These are phyloP conservation scores for Neocrepidodera transversa DNA, from an alignment of 2,888 invertebrate species.

Conservation along the genomic window DNA sequence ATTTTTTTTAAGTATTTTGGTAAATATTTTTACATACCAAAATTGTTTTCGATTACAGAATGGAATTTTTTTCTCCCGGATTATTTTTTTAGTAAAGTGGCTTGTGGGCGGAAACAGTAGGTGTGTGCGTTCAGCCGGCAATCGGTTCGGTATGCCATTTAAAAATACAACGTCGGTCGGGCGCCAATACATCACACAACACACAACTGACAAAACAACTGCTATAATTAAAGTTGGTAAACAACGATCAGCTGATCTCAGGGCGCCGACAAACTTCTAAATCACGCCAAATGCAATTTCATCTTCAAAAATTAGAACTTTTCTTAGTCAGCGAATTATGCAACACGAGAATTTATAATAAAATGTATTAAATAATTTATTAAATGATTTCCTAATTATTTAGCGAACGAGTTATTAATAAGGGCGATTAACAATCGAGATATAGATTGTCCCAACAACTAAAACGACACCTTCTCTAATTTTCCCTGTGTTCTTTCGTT, in stretches of 20 bases:
- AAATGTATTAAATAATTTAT: no score
- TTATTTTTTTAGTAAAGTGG: not conserved
- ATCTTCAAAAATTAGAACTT: constrained; percentile 2
- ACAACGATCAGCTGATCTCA: constrained; percentile 32
- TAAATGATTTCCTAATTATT: no score
- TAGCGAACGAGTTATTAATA: no score
- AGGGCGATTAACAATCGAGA: no score
- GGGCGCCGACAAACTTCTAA: constrained; percentile 4
- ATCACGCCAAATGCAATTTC: constrained; percentile 9
- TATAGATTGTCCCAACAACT: no score
- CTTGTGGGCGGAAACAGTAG: not conserved
- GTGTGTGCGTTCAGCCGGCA: not conserved
- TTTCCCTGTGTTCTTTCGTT: no score
- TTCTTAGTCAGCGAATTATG: not conserved
- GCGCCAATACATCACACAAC: constrained; percentile 19
- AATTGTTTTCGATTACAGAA: no score
- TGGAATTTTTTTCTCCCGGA: not conserved
- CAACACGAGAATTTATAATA: no score
- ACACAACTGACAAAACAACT: constrained; percentile 27
- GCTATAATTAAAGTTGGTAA: constrained; percentile 25
- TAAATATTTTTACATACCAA: no score
- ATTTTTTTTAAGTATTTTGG: no score
- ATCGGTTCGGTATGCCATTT: constrained; percentile 10
- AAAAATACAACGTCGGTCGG: constrained; percentile 25
- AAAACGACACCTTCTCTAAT: no score